Evolutionary conservation across 2,797 vertebrate genomes (phyloP).

Genomic region (Argentina silus): DNA sequence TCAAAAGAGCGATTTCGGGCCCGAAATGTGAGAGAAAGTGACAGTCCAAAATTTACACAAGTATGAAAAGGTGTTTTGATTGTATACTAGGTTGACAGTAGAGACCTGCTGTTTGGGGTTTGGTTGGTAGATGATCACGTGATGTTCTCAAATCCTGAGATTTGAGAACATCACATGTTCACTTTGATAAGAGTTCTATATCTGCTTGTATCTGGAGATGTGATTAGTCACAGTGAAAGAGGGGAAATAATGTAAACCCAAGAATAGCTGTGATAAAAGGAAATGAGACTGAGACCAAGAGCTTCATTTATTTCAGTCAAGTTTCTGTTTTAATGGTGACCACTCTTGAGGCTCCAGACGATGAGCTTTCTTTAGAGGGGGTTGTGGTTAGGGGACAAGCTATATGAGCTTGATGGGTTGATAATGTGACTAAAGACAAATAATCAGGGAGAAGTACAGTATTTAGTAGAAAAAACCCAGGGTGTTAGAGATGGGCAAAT

Average conservation of each 20-base stretch:
- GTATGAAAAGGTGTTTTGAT: slow-evolving; percentile 36
- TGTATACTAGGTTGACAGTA: slow-evolving; percentile 34
- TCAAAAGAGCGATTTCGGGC: slow-evolving; percentile 43
- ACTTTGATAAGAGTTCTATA: slow-evolving; percentile 43
- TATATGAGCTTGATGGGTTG: background rate
- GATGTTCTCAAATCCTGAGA: slow-evolving; percentile 44
- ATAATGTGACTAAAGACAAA: slow-evolving; percentile 7
- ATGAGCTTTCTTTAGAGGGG: slow-evolving; percentile 23
- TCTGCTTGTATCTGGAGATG: slow-evolving; percentile 30
- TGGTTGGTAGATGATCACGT: slow-evolving; percentile 54
- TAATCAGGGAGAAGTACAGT: slow-evolving; percentile 32
- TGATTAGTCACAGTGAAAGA: slow-evolving; percentile 2
- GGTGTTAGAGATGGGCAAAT: background rate
- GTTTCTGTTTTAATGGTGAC: slow-evolving; percentile 34
- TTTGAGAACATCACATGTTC: too few relatives aligned
- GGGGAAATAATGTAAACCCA: slow-evolving; percentile 41
- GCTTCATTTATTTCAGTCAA: slow-evolving; percentile 41
- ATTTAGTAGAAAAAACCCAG: background rate
- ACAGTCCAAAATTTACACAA: slow-evolving; percentile 19
- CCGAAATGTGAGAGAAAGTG: slow-evolving; percentile 36
- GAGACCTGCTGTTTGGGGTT: slow-evolving; percentile 47
- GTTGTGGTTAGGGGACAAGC: slow-evolving; percentile 22
- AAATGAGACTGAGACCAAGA: slow-evolving; percentile 45
- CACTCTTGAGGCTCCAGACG: slow-evolving; percentile 23
- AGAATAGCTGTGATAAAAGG: slow-evolving; percentile 62